Evolutionary conservation across 2,888 invertebrate species (phyloP).

Genomic region (Entomobrya proxima): DNA sequence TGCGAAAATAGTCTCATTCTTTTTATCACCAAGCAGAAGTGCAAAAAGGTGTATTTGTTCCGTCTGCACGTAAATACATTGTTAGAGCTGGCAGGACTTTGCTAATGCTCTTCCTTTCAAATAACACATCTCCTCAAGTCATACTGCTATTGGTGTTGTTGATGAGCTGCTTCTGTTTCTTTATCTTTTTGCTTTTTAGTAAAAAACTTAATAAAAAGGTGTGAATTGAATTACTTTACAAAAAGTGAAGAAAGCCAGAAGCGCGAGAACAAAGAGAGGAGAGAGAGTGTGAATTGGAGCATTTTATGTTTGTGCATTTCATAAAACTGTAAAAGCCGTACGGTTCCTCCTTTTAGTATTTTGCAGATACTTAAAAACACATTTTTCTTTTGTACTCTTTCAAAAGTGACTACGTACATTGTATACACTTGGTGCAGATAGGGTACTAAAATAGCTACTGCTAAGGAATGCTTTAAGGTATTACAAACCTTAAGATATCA

Average conservation of each 20-base stretch:
- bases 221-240: slow-evolving; percentile 17
- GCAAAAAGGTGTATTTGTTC: neutral
- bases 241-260: neutral
- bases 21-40: neutral
- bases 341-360: neutral
- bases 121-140: neutral
- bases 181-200: neutral
- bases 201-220: neutral
- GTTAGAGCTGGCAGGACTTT: neutral
- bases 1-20: slow-evolving; percentile 18
- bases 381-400: neutral
- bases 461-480: no score
- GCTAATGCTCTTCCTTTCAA: neutral
- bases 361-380: slow-evolving; percentile 10
- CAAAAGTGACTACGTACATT: no score
- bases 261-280: neutral
- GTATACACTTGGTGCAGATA: no score
- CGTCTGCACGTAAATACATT: no score
- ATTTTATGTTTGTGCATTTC: slow-evolving; percentile 15
- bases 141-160: neutral
- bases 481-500: no score
- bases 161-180: neutral
- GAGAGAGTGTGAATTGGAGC: neutral
- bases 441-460: no score
- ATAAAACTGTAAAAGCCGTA: slow-evolving; percentile 25